These are phyloP conservation scores for Hylia prasina DNA, from an alignment of 2,113 vertebrate species.

Conservation along the genomic window DNA sequence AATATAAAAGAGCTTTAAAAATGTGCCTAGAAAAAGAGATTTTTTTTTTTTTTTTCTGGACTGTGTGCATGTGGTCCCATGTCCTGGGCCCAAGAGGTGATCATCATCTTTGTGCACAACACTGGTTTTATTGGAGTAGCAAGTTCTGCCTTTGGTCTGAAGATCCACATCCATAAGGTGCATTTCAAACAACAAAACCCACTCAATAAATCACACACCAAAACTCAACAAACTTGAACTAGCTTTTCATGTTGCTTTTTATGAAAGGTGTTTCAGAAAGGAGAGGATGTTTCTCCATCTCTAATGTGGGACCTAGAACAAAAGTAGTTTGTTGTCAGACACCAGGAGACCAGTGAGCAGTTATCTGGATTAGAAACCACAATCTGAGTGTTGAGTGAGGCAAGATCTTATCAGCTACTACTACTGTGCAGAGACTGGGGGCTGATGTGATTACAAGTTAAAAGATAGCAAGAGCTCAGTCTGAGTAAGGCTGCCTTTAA, in stretches of 20 bases:
- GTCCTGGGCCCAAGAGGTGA: background rate
- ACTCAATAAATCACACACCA: background rate
- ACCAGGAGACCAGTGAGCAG: background rate
- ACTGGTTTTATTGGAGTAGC: background rate
- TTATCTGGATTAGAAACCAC: background rate
- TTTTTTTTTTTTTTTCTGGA: background rate
- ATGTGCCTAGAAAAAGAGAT: background rate
- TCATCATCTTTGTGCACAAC: background rate
- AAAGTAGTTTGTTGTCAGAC: background rate
- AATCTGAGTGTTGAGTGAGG: background rate
- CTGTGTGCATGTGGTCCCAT: background rate
- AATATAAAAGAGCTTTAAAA: background rate
- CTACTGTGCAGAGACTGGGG: background rate
- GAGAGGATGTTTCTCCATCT: rapidly evolving
- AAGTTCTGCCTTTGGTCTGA: background rate
- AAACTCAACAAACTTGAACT: background rate
- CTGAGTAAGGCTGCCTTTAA: background rate
- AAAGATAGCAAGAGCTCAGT: background rate
- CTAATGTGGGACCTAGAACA: background rate
- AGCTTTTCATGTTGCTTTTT: background rate
- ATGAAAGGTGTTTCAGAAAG: background rate
- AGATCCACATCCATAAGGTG: background rate
- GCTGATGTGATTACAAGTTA: background rate
- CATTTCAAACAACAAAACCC: background rate
- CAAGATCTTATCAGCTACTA: background rate